Evolutionary conservation across 2,888 invertebrate species (phyloP).

Genomic region (Trichacis sp.): DNA sequence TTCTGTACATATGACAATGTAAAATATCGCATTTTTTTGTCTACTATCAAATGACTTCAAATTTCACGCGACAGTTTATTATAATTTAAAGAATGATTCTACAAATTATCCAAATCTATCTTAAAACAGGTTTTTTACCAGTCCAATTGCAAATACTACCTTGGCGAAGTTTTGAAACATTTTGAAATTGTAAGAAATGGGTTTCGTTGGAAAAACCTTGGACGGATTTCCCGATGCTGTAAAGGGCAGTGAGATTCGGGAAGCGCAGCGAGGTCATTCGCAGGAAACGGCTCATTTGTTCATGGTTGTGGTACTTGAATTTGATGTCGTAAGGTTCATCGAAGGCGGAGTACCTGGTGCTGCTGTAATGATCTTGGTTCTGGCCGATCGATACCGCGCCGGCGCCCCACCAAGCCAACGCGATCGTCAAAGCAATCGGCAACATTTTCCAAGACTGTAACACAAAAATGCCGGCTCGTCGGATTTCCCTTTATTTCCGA

Average conservation of each 20-base stretch:
- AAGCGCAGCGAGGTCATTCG: conserved; percentile 83
- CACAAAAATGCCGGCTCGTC: not conserved
- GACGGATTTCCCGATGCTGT: conserved; percentile 93
- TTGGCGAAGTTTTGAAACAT: too few relatives aligned
- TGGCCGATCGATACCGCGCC: conserved; percentile 44
- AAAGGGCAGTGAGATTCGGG: conserved; percentile 89
- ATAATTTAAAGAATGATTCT: too few relatives aligned
- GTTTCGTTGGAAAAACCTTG: conserved; percentile 84
- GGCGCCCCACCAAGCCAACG: conserved; percentile 40
- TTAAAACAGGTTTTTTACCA: too few relatives aligned
- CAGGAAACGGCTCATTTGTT: conserved; percentile 85
- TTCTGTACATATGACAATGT: too few relatives aligned
- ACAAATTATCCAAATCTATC: too few relatives aligned
- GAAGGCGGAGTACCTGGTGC: conserved; percentile 55
- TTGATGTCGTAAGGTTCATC: conserved; percentile 72
- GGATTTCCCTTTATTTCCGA: not conserved
- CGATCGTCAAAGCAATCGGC: conserved; percentile 43
- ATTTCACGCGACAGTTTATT: too few relatives aligned
- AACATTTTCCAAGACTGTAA: conserved; percentile 39
- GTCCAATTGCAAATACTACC: too few relatives aligned
- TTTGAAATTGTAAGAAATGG: too few relatives aligned
- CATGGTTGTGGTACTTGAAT: conserved; percentile 89
- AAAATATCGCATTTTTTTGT: too few relatives aligned
- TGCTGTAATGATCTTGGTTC: conserved; percentile 53
- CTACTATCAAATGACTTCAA: too few relatives aligned